These are phyloP conservation scores for Rhodophaea formosa DNA, from an alignment of 2,888 invertebrate species.

Conservation along the genomic window DNA sequence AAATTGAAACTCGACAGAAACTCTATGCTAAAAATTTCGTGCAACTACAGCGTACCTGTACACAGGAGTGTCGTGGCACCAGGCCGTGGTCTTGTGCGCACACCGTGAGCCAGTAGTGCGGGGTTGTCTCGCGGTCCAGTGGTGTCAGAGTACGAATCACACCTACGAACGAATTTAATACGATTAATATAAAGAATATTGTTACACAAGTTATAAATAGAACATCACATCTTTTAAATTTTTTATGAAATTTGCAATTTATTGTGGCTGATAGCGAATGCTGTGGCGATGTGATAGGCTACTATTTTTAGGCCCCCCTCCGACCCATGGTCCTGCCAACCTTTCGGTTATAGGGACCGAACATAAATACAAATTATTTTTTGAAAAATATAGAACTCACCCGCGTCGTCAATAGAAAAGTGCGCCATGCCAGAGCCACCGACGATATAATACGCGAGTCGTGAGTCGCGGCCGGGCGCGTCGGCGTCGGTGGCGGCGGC, in stretches of 20 bases:
- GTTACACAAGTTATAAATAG: no score
- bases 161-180: slow-evolving; percentile 77
- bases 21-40: no score
- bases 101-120: slow-evolving; percentile 96
- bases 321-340: no score
- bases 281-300: no score
- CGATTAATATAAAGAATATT: no score
- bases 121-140: slow-evolving; percentile 93
- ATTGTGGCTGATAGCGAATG: no score
- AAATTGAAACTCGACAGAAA: no score
- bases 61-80: slow-evolving; percentile 90
- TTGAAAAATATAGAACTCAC: slow-evolving; percentile 75
- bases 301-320: no score
- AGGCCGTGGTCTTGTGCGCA: slow-evolving; percentile 96
- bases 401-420: slow-evolving; percentile 94
- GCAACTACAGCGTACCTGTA: slow-evolving; percentile 82
- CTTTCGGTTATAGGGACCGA: no score
- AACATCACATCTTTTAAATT: no score
- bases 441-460: slow-evolving; percentile 91
- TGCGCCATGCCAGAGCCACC: slow-evolving; percentile 95
- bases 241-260: no score
- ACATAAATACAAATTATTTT: no score
- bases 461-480: slow-evolving; percentile 89
- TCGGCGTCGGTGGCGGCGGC: slow-evolving; percentile 91
- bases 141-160: slow-evolving; percentile 90